Evolutionary conservation across 1,140 invertebrate genomes (phyloP).

Genomic region (Drosophila setifemur): DNA sequence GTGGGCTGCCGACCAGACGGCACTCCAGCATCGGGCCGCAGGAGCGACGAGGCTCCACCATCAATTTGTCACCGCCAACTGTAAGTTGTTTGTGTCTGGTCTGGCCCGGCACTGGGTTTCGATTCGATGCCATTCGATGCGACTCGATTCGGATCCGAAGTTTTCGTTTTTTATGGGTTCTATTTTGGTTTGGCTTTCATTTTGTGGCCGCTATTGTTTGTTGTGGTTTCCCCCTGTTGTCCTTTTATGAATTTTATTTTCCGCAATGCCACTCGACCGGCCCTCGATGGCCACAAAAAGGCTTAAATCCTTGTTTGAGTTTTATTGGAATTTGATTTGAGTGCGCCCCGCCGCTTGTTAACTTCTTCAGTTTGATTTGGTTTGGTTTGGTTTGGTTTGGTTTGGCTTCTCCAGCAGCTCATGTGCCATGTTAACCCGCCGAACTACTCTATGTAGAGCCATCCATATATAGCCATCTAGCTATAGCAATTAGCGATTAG

Average conservation of each 20-base stretch:
- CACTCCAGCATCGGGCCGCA: constrained; percentile 95
- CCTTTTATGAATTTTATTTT: constrained; percentile 6
- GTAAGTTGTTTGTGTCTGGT: constrained; percentile 84
- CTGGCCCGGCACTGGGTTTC: constrained; percentile 31
- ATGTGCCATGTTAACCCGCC: constrained; percentile 40
- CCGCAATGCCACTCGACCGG: constrained; percentile 25
- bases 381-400: neutral
- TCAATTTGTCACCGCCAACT: constrained; percentile 93
- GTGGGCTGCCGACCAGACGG: constrained; percentile 90
- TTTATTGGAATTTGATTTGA: constrained; percentile 52
- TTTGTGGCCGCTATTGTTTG: constrained; percentile 51
- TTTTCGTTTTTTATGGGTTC: constrained; percentile 4
- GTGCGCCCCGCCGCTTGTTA: constrained; percentile 13
- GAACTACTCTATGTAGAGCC: constrained; percentile 25
- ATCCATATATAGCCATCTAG: constrained; percentile 40
- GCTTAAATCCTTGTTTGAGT: constrained; percentile 27
- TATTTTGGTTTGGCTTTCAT: constrained; percentile 32
- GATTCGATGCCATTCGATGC: constrained; percentile 9
- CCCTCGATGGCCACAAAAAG: constrained; percentile 39
- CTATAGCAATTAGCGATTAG: constrained; percentile 60
- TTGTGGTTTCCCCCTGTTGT: constrained; percentile 44
- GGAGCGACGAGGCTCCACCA: constrained; percentile 91
- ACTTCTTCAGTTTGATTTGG: neutral
- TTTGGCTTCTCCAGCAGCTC: constrained; percentile 36
- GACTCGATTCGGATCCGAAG: constrained; percentile 14